A percentile compares a stretch with the other conserved stretches of the same genome.
These are phyloP conservation scores for Shargacucullia verbasci DNA, from an alignment of 2,888 invertebrate genomes.

Conservation along the genomic window DNA sequence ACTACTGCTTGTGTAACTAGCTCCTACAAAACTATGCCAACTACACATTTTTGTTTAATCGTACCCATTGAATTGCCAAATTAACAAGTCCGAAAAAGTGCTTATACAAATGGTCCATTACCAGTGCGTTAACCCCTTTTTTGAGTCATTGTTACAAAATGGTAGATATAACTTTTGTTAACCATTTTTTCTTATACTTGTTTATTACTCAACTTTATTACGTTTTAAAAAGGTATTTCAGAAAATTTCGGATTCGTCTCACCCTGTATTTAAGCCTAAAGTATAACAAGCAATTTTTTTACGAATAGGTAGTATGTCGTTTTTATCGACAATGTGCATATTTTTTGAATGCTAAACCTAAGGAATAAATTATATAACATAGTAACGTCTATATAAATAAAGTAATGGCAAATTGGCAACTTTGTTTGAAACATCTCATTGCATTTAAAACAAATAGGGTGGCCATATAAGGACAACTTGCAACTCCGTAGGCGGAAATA, in stretches of 20 bases:
- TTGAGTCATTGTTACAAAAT: constrained; percentile 47
- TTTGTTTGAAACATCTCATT: not conserved
- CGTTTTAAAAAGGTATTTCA: constrained; percentile 5
- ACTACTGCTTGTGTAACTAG: no score
- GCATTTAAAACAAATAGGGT: constrained; percentile 2
- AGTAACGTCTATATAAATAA: no score
- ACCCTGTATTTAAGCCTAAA: not conserved
- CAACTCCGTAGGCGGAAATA: constrained; percentile 18
- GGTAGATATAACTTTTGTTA: constrained; percentile 33
- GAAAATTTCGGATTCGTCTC: not conserved
- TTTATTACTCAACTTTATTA: constrained; percentile 1
- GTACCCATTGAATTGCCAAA: constrained; percentile 9
- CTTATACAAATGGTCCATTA: constrained; percentile 33
- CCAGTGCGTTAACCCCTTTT: constrained; percentile 31
- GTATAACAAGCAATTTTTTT: no score
- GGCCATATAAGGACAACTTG: constrained; percentile 2
- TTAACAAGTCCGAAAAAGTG: constrained; percentile 21
- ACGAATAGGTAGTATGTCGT: no score
- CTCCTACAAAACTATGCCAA: not conserved
- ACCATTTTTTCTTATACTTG: constrained; percentile 15
- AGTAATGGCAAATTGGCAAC: not conserved
- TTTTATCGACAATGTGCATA: no score
- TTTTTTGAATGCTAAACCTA: no score
- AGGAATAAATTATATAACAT: no score
- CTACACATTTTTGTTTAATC: constrained; percentile 4